These are phyloP conservation scores for Trachelipus rathkii DNA, from an alignment of 1,140 invertebrate genomes.

Conservation along the genomic window DNA sequence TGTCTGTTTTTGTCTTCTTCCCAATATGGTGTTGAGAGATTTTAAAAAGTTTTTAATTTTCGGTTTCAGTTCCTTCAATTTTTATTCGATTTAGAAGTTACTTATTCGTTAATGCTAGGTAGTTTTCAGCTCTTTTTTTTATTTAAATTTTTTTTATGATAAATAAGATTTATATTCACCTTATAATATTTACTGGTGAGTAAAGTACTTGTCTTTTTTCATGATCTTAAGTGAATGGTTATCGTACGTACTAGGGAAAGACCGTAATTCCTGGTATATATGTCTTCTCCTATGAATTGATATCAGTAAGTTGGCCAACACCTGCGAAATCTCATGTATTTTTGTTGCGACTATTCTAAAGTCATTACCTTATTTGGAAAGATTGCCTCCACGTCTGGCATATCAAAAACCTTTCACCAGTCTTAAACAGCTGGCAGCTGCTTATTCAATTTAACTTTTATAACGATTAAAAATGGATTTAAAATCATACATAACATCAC, in stretches of 20 bases:
- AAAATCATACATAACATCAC: too few species aligned
- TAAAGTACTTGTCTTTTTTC: neutral
- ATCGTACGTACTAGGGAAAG: neutral
- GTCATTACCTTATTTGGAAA: neutral
- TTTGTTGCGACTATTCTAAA: neutral
- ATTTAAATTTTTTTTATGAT: neutral
- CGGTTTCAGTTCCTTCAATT: too few species aligned
- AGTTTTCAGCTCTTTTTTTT: neutral
- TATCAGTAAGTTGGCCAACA: neutral
- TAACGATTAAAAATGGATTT: too few species aligned
- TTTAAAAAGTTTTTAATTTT: too few species aligned
- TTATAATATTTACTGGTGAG: neutral
- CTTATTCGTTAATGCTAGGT: too few species aligned
- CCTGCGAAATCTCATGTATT: neutral
- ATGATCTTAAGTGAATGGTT: neutral
- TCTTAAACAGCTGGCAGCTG: neutral
- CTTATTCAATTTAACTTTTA: neutral
- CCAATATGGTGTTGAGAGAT: too few species aligned
- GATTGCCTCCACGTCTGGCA: constrained; percentile 1
- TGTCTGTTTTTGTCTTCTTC: too few species aligned
- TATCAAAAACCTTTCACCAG: neutral
- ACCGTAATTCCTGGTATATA: neutral
- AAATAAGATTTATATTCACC: neutral
- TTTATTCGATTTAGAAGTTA: too few species aligned
- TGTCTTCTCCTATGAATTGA: neutral